These are phyloP conservation scores for Eristalinus sepulchralis DNA, from an alignment of 2,888 invertebrate genomes.

Conservation along the genomic window DNA sequence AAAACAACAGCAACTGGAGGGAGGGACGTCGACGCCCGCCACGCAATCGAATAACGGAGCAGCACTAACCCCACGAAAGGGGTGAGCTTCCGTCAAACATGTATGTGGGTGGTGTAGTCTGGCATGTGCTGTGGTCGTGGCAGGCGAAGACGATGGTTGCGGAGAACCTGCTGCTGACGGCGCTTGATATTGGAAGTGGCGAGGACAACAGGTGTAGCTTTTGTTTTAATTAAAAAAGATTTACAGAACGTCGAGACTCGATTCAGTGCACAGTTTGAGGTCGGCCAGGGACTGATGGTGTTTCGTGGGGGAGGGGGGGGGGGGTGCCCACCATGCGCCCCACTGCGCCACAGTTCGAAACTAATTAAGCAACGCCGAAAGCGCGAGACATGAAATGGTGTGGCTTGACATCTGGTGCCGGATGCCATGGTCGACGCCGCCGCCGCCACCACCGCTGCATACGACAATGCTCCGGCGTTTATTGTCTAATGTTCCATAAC, in stretches of 20 bases:
- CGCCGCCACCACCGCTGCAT: background rate
- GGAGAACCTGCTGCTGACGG: conserved; percentile 27
- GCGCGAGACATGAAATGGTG: conserved; percentile 59
- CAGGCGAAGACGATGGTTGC: background rate
- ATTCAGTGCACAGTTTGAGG: conserved; percentile 38
- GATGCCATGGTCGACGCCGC: background rate
- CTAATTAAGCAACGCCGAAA: conserved; percentile 67
- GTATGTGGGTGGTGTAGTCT: background rate
- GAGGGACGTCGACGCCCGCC: conserved; percentile 31
- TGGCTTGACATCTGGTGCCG: conserved; percentile 54
- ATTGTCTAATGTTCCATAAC: conserved; percentile 18
- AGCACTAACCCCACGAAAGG: background rate
- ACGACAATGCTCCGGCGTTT: background rate
- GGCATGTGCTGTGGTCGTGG: background rate
- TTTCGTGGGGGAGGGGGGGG: background rate
- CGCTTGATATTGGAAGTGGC: conserved; percentile 54
- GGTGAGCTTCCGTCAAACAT: background rate
- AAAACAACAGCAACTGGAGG: conserved; percentile 61
- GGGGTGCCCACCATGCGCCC: background rate
- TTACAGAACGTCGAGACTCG: conserved; percentile 68
- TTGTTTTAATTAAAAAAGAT: conserved; percentile 71
- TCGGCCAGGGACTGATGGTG: background rate
- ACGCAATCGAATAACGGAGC: conserved; percentile 21
- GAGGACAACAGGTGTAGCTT: conserved; percentile 70
- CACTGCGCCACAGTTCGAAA: conserved; percentile 47